phyloP scores from a whole-genome alignment of 2,888 invertebrate species.

The Metalampra italica region DNA sequence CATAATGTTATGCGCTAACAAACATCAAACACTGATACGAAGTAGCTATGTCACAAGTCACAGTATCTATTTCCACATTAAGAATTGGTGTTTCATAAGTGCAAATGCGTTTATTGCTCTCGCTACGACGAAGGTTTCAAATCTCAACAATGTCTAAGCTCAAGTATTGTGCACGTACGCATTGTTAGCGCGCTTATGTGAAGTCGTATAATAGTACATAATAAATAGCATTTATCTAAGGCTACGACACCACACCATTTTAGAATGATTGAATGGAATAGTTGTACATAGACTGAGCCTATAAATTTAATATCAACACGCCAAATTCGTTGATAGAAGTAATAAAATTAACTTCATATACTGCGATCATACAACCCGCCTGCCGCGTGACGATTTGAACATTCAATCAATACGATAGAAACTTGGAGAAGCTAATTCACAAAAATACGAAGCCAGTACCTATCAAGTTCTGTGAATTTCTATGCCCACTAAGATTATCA shows the following conservation, averaged over 20 bases:
- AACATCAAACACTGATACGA: neutral
- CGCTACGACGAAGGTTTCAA: neutral
- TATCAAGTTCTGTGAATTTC: no score
- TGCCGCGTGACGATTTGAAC: no score
- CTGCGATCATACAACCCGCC: no score
- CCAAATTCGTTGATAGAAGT: no score
- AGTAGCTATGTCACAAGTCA: neutral
- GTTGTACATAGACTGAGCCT: no score
- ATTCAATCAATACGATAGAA: no score
- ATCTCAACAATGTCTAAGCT: neutral
- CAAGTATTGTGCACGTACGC: neutral
- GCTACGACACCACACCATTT: neutral
- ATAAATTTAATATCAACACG: no score
- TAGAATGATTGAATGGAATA: neutral
- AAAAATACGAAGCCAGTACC: no score
- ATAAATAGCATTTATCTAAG: neutral
- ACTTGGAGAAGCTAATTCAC: no score
- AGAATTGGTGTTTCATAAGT: constrained; percentile 15
- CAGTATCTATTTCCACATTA: constrained; percentile 13
- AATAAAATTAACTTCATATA: no score
- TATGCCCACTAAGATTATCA: no score
- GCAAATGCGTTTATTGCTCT: constrained; percentile 11
- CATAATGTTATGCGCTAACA: no score
- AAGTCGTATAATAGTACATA: neutral
- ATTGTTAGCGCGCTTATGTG: constrained; percentile 1